A percentile compares a stretch with the other conserved stretches of the same genome.
Conservation (phyloP, 2,888 invertebrate genomes). For the Scrobipalpa atriplicella region DNA sequence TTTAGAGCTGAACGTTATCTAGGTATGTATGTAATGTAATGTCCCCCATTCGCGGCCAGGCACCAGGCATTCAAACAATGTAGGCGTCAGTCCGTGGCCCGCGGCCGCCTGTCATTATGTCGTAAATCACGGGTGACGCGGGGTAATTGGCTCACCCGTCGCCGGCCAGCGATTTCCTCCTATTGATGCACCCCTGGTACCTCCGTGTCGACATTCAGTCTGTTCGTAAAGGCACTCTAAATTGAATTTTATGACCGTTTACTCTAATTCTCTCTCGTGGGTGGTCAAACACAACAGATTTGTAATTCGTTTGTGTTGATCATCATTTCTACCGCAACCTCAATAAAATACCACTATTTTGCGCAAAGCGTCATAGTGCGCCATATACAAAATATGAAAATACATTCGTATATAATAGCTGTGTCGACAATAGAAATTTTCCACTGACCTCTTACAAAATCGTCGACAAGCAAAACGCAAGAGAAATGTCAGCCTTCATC, state of each 20-base stretch:
- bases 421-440: no score
- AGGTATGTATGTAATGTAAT: constrained; percentile 16
- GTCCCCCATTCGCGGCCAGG: constrained; percentile 33
- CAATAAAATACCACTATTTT: neutral
- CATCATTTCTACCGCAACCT: neutral
- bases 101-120: constrained; percentile 61
- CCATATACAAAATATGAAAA: neutral
- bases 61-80: constrained; percentile 70
- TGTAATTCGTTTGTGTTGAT: neutral
- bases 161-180: constrained; percentile 48
- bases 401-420: neutral
- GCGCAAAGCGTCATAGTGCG: neutral
- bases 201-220: constrained; percentile 48
- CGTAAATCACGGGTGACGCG: constrained; percentile 78
- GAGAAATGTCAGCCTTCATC: neutral
- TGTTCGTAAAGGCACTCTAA: neutral
- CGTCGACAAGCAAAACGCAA: neutral
- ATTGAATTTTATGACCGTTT: neutral
- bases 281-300: neutral
- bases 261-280: neutral
- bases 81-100: constrained; percentile 57
- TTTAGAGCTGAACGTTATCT: neutral
- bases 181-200: constrained; percentile 64
- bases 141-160: constrained; percentile 65
- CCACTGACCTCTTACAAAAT: neutral